Base-by-base conservation (phyloP, 30 jellyfish, hydroid and myxozoan species). In the Hydractinia echinata region DNA sequence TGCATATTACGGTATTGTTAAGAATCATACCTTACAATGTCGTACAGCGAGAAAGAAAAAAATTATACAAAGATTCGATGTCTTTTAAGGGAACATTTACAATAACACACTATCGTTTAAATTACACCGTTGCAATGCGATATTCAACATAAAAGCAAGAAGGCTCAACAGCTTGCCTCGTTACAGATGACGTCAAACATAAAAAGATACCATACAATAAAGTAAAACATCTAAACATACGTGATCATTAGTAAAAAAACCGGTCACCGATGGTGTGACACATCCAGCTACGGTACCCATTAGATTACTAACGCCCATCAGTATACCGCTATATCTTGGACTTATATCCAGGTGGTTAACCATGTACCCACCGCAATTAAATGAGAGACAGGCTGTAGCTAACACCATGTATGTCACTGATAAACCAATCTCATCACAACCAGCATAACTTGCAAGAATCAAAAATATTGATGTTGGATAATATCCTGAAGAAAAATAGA, bases 351-450 rank as follows among this genome's bases (percentile, higher is more conserved):
- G 58, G 73, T 54, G n/a, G 90, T 78, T 78, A 60, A 78, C 61
- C 11, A 13, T 60, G 48, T 78, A 78, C 14, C 62, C 61, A 62
- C 82, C 81, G 20, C 58, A 15, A 6, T 48, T 58, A 54, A 86
- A n/a, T 18, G 84, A 83, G 67, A 60, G 53, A 66, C 56, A 53
- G 11, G 62, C 81, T 7, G 49, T 20, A 6, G 89, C 89, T 16
- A 81, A 39, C 19, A 83, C 76, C 86, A 86, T 11, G 7, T 77
- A 60, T 54, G 77, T 72, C 8, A 86, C 89, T 10, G 90, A 79
- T 30, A 82, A 66, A 14, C 77, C 71, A n/a, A 81, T 81, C 60
- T 86, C 85, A 51, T 67, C 52, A 79, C 95, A 86, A 48, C 89
- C 95, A 52, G 64, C 20, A 67, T 61, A 80, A 30, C 89, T 81